Evolutionary conservation across 2,113 vertebrate species (phyloP).

Genomic region (Esox niger): DNA sequence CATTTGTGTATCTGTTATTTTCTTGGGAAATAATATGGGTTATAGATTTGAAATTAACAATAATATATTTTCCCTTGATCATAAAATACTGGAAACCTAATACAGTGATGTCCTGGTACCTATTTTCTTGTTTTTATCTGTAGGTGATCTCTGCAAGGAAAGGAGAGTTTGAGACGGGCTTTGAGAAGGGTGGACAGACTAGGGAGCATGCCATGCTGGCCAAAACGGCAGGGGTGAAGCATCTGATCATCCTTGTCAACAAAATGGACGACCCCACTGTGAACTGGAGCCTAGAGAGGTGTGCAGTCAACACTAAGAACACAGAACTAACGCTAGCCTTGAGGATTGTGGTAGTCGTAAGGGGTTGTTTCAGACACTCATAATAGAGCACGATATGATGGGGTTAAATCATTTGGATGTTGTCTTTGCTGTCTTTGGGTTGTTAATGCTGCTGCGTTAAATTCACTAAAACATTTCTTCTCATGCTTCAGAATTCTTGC

Average conservation of each 20-base stretch:
- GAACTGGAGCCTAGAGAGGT: slow-evolving; percentile 90
- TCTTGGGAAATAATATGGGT: too few species aligned
- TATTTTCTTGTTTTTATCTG: not conserved
- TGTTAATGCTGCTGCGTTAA: too few species aligned
- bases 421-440: too few species aligned
- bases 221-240: slow-evolving; percentile 89
- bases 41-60: too few species aligned
- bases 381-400: not conserved
- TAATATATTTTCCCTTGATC: too few species aligned
- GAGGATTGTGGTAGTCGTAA: not conserved
- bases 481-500: not conserved
- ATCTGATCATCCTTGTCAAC: slow-evolving; percentile 89
- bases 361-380: not conserved
- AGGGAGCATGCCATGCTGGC: slow-evolving; percentile 91
- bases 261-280: slow-evolving; percentile 93
- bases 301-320: not conserved
- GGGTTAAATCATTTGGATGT: too few species aligned
- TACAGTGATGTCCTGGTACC: not conserved
- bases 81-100: too few species aligned
- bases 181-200: slow-evolving; percentile 89
- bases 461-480: too few species aligned
- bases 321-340: not conserved
- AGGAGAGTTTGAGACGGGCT: slow-evolving; percentile 91
- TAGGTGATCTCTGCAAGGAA: slow-evolving; percentile 90
- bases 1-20: not conserved